Base-by-base conservation (phyloP, 2,113 vertebrate genomes). In the Silurus asotus region DNA sequence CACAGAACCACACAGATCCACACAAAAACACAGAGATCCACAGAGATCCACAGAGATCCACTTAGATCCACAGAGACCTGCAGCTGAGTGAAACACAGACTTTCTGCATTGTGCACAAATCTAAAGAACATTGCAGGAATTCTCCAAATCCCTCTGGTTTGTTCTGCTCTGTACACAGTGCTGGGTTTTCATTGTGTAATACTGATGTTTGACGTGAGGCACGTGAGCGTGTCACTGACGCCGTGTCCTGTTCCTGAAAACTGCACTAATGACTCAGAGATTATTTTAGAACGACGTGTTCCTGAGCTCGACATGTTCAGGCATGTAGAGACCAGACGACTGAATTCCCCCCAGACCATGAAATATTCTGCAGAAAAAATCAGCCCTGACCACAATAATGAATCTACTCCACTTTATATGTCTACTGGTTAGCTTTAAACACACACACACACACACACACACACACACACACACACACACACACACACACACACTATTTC, bases 261-360 rank as follows among this genome's bases (percentile, higher is more conserved):
- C 45, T 74, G 14, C n/a, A 48, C 58, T 37, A 82, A 76, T 88
- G 87, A 91, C 69, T 90, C 89, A 89, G 84, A n/a, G 49, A 76
- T 89, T 83, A 78, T 85, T 89, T 88, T 58, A 64, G 83, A 88
- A 19, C 61, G 77, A 82, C 56, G 75, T 88, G 87, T 89, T 88
- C 81, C 64, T 87, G 17, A 53, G 45, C 83, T 89, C 81, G 67
- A 91, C 91, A 92, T 90, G 91, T 90, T 89, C 86, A 86, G 90
- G 67, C 91, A 88, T 91, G 91, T 88, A 17, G 8, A 17, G 45
- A 77, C 48, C 81, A 53, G 20, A 58, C 86, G 58, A 84, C 19
- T 58, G 19, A 62, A 65, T 81, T 74, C 76, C 23, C 49, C 76
- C 23, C 49, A 82, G 67, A 84, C 76, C 2, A 88, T 45, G 81